These are phyloP conservation scores for Ooceraea biroi DNA, from an alignment of 1,140 invertebrate species.

Conservation along the genomic window DNA sequence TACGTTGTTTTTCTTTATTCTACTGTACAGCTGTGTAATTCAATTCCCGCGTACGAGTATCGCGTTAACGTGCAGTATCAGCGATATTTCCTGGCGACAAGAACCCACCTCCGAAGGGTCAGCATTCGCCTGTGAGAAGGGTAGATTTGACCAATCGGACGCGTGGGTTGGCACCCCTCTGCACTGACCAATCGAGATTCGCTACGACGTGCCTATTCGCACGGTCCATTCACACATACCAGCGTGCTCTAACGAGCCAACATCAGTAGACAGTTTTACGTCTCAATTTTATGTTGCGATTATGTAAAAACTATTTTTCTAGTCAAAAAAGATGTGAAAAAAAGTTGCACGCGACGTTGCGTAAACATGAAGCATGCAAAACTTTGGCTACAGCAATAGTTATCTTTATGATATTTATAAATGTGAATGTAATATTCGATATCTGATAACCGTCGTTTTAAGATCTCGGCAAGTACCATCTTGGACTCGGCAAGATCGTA, in stretches of 20 bases:
- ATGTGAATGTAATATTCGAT: conserved; percentile 7
- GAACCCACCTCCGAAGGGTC: conserved; percentile 80
- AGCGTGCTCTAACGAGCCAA: conserved; percentile 50
- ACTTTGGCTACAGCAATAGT: no score
- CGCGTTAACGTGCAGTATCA: conserved; percentile 53
- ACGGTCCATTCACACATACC: conserved; percentile 56
- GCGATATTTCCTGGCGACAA: conserved; percentile 70
- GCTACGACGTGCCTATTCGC: conserved; percentile 71
- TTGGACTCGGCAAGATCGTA: neutral
- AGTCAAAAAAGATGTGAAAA: neutral
- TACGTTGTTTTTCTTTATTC: conserved; percentile 23
- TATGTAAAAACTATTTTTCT: neutral
- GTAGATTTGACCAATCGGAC: conserved; percentile 83
- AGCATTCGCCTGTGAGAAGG: conserved; percentile 80
- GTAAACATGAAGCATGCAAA: neutral
- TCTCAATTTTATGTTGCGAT: neutral
- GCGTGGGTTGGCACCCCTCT: conserved; percentile 80
- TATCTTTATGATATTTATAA: neutral
- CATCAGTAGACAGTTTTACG: neutral
- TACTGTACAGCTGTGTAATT: conserved; percentile 20
- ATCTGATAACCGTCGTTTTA: neutral
- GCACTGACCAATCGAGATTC: conserved; percentile 84
- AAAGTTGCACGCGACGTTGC: neutral
- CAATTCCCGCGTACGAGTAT: conserved; percentile 27
- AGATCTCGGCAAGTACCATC: neutral